Conservation (phyloP, 2,888 invertebrate genomes). For the Dione vanillae region DNA sequence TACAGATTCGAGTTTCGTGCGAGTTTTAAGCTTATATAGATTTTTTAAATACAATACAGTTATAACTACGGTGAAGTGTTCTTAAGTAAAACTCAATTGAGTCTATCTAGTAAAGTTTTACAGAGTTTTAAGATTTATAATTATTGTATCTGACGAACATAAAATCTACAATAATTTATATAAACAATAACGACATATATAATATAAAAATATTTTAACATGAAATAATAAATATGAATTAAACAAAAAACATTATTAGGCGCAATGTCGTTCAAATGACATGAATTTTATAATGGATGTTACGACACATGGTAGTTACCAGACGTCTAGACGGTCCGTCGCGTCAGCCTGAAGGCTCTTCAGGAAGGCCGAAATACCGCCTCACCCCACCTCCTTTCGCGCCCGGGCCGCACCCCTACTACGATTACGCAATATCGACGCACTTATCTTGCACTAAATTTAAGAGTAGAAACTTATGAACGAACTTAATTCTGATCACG, state of each 20-base stretch:
- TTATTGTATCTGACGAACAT: no score
- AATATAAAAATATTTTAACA: not conserved
- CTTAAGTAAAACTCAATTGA: no score
- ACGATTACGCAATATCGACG: conserved; percentile 54
- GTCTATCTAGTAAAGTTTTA: no score
- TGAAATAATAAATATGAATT: not conserved
- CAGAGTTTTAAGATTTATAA: no score
- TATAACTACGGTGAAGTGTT: no score
- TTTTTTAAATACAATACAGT: not conserved
- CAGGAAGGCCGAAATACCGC: conserved; percentile 65
- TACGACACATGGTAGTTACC: conserved; percentile 60
- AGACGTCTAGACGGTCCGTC: conserved; percentile 76
- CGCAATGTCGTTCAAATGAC: conserved; percentile 51
- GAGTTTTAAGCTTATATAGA: conserved; percentile 16
- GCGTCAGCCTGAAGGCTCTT: conserved; percentile 70
- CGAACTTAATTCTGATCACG: conserved; percentile 20
- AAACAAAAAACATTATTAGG: conserved; percentile 36
- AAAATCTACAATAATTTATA: no score
- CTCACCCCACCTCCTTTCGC: conserved; percentile 45
- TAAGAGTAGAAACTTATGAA: conserved; percentile 41
- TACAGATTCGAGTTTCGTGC: conserved; percentile 42
- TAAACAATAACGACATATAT: no score
- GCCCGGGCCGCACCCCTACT: conserved; percentile 45
- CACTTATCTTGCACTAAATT: conserved; percentile 48
- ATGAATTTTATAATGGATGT: conserved; percentile 52